A percentile compares a stretch with the other conserved stretches of the same genome.
These are phyloP conservation scores for Oithona nana DNA, from an alignment of 2,888 invertebrate species.

Conservation along the genomic window DNA sequence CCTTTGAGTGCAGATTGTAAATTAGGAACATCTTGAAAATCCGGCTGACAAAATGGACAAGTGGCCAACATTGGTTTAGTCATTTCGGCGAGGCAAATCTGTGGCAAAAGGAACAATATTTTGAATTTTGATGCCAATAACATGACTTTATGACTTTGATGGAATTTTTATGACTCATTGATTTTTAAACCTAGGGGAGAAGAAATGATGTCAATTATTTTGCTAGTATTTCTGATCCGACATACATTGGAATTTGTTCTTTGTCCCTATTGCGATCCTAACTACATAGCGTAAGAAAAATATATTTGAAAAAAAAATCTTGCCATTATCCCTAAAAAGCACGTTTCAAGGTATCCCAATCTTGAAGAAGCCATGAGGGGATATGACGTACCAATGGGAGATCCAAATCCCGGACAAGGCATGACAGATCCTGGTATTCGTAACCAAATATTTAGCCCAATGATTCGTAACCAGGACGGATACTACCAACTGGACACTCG, in stretches of 20 bases:
- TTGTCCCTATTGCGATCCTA: conserved; percentile 14
- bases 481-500: neutral
- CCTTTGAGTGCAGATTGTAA: neutral
- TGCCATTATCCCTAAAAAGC: neutral
- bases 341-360: conserved; percentile 1
- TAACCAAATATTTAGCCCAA: conserved; percentile 10
- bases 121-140: too few relatives aligned
- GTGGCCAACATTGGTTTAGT: too few relatives aligned
- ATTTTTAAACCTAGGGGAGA: too few relatives aligned
- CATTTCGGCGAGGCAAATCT: too few relatives aligned
- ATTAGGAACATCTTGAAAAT: neutral
- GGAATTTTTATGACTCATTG: too few relatives aligned
- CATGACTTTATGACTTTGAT: too few relatives aligned
- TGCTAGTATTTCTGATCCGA: conserved; percentile 20
- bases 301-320: neutral
- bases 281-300: conserved; percentile 6
- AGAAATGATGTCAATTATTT: neutral
- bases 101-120: too few relatives aligned
- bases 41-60: neutral
- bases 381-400: conserved; percentile 11
- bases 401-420: conserved; percentile 5
- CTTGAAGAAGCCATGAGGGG: conserved; percentile 8
- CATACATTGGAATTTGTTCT: neutral
- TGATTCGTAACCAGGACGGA: conserved; percentile 1
- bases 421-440: conserved; percentile 12